These are phyloP conservation scores for Neoaliturus tenellus DNA, from an alignment of 2,888 invertebrate genomes.

Conservation along the genomic window DNA sequence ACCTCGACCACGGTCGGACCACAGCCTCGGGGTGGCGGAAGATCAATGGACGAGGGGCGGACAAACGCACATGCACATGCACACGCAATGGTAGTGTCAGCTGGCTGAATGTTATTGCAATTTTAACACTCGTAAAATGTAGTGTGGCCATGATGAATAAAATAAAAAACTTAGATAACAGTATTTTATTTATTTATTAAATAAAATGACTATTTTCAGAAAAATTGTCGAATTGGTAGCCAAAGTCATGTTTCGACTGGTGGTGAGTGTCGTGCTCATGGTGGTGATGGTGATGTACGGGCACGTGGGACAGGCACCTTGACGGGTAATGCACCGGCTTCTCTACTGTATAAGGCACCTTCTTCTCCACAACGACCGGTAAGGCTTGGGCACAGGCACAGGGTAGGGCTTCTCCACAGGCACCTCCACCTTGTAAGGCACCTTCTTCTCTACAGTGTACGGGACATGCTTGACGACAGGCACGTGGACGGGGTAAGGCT, in stretches of 20 bases:
- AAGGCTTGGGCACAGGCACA: constrained; percentile 36
- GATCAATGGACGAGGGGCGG: too few relatives aligned
- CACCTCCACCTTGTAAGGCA: constrained; percentile 45
- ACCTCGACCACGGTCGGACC: neutral
- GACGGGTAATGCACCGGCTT: constrained; percentile 29
- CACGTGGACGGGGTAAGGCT: constrained; percentile 42
- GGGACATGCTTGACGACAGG: constrained; percentile 44
- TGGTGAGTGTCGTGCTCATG: neutral
- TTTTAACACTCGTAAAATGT: too few relatives aligned
- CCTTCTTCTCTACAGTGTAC: constrained; percentile 49
- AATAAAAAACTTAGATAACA: neutral
- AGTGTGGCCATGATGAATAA: too few relatives aligned
- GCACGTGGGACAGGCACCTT: neutral
- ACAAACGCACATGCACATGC: too few relatives aligned
- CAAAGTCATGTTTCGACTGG: neutral
- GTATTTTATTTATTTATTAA: neutral
- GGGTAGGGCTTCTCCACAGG: constrained; percentile 28
- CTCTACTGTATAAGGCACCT: constrained; percentile 39
- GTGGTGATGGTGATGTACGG: neutral
- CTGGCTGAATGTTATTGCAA: too few relatives aligned
- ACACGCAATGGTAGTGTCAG: too few relatives aligned
- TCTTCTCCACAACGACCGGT: constrained; percentile 35
- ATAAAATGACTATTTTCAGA: too few relatives aligned
- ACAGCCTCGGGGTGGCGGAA: too few relatives aligned
- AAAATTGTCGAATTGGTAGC: neutral